Percentiles rank a stretch among this genome's conserved stretches.
phyloP scores from a whole-genome alignment of 53 echinoderm and acorn worm genomes.

The Mesocentrotus franciscanus region DNA sequence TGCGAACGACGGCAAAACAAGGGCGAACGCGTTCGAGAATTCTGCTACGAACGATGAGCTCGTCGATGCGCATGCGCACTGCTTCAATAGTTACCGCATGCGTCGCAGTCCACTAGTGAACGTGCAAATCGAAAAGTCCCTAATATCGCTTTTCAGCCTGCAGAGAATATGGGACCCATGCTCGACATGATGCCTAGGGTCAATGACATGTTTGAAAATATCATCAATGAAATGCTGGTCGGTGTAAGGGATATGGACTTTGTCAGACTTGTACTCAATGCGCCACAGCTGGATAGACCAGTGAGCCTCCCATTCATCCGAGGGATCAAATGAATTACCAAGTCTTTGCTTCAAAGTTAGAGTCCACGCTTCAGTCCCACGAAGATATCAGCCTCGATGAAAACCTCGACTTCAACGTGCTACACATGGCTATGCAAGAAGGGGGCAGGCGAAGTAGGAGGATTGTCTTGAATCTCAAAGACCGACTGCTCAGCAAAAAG shows the following conservation, averaged over 20 bases:
- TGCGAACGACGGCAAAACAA: no score
- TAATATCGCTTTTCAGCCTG: conserved; percentile 18
- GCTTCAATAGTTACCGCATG: no score
- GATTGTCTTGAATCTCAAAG: background rate
- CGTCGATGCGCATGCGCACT: no score
- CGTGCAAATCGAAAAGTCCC: no score
- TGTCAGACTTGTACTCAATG: conserved; percentile 5
- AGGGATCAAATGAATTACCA: conserved; percentile 31
- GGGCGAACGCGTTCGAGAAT: no score
- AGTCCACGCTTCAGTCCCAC: conserved; percentile 54
- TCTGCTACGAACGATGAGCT: no score
- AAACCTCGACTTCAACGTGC: conserved; percentile 17
- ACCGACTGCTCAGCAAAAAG: background rate
- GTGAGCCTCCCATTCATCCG: conserved; percentile 52
- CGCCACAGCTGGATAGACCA: conserved; percentile 40
- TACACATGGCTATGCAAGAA: conserved; percentile 63
- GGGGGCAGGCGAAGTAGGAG: conserved; percentile 19
- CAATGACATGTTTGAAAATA: background rate
- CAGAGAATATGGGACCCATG: background rate
- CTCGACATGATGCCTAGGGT: conserved; percentile 30
- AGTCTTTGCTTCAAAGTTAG: conserved; percentile 3
- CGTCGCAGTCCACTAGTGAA: no score
- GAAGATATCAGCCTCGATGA: conserved; percentile 56
- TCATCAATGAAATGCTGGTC: conserved; percentile 3
- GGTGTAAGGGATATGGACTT: conserved; percentile 35